Percentiles rank a stretch among this genome's conserved stretches.
Evolutionary conservation across 2,113 vertebrate genomes (phyloP).

Genomic region (Epinephelus moara): DNA sequence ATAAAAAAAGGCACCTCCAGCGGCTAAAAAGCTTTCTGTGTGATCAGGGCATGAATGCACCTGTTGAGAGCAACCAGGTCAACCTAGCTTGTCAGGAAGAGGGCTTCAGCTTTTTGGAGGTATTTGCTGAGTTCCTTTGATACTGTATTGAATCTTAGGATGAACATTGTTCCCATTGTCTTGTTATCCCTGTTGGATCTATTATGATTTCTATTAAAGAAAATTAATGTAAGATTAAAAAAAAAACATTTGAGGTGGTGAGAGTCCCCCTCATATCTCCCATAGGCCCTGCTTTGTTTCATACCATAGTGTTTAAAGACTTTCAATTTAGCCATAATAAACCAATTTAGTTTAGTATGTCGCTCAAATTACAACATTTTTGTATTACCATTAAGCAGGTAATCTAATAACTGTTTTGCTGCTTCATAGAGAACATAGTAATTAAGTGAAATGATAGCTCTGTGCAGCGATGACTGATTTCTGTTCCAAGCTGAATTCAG

Average conservation of each 20-base stretch:
- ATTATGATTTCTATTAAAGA: not conserved
- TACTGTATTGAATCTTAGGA: not conserved
- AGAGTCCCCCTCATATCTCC: not conserved
- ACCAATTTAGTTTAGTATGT: not conserved
- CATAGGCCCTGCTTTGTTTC: not conserved
- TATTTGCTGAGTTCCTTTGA: too few relatives aligned
- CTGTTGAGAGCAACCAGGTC: too few relatives aligned
- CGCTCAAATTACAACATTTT: not conserved
- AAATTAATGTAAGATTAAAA: not conserved
- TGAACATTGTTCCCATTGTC: not conserved
- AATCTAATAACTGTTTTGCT: conserved; percentile 6
- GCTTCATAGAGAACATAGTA: conserved; percentile 22
- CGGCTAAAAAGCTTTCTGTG: too few relatives aligned
- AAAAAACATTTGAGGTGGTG: not conserved
- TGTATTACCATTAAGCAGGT: not conserved
- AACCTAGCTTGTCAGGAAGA: too few relatives aligned
- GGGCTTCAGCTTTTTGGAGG: too few relatives aligned
- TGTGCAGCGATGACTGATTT: conserved; percentile 25
- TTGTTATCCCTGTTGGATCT: not conserved
- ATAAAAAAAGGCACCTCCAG: too few relatives aligned
- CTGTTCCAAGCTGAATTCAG: conserved; percentile 42
- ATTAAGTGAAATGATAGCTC: conserved; percentile 50
- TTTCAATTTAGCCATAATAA: not conserved
- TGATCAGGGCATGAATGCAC: too few relatives aligned
- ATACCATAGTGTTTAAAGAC: not conserved